Percentiles rank a stretch among this genome's conserved stretches.
Conservation (phyloP, 2,797 vertebrate species). For the Chelonia mydas region DNA sequence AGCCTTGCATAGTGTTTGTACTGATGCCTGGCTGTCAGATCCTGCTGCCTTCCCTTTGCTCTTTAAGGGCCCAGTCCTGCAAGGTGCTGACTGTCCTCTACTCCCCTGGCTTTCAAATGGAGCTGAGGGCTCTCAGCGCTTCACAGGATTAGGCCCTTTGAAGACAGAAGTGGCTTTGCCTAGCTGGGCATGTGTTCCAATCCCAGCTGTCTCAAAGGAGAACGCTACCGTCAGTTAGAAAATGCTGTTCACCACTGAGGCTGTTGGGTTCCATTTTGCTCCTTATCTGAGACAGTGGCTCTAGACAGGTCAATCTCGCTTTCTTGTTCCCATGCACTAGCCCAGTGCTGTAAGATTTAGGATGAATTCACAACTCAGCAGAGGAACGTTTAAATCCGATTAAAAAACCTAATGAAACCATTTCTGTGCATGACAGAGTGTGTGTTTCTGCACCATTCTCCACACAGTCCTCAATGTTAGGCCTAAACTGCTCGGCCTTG, state of each 20-base stretch:
- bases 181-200: fast-evolving
- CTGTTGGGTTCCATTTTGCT: fast-evolving
- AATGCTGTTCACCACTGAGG: fast-evolving
- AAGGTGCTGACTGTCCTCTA: not conserved
- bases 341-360: fast-evolving
- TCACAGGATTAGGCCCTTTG: not conserved
- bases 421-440: not conserved
- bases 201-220: not conserved
- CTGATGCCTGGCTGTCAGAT: not conserved
- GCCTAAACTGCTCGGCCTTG: not conserved
- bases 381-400: not conserved
- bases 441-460: not conserved
- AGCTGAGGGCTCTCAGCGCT: not conserved
- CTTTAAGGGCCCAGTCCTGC: not conserved
- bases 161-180: not conserved
- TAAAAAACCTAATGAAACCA: fast-evolving
- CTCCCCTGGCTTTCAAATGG: not conserved
- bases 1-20: not conserved
- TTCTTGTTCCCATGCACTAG: fast-evolving
- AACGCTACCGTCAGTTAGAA: not conserved
- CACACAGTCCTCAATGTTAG: not conserved
- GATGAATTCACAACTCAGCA: fast-evolving
- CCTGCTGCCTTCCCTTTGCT: not conserved
- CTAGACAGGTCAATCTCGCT: fast-evolving
- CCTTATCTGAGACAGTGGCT: not conserved